Evolutionary conservation across 92 coral and sea anemone species (phyloP).

Genomic region (Meandrina meandrites): DNA sequence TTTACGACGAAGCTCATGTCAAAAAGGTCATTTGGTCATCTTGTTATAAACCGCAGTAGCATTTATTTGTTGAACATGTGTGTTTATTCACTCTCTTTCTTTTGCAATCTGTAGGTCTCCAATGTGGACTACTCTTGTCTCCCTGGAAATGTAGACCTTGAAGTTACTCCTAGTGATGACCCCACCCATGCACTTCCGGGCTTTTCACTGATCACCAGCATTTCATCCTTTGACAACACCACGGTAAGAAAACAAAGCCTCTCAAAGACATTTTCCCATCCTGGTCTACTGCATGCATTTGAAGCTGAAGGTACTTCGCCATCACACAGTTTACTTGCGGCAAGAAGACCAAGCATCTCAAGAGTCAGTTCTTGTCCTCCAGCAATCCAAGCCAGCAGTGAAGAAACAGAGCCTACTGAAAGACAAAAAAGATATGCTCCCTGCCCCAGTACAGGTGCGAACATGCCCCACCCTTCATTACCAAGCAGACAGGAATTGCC

Average conservation of each 20-base stretch:
- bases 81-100: background rate
- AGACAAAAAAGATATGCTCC: background rate
- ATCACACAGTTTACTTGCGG: background rate
- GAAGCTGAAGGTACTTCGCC: background rate
- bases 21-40: too few species aligned
- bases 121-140: conserved; percentile 31
- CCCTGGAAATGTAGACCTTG: background rate
- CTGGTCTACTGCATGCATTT: conserved; percentile 11
- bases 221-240: background rate
- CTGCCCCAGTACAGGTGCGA: background rate
- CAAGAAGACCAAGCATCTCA: conserved; percentile 15
- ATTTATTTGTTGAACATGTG: background rate
- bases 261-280: conserved; percentile 60
- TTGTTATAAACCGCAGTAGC: background rate
- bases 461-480: background rate
- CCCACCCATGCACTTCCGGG: background rate
- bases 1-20: too few species aligned
- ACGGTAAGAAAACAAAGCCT: conserved; percentile 33
- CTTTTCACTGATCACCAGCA: background rate
- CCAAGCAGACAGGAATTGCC: background rate
- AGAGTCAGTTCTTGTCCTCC: conserved; percentile 44
- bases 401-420: background rate
- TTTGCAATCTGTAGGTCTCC: conserved; percentile 11
- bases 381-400: background rate
- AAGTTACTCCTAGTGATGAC: background rate